Evolutionary conservation across 2,113 vertebrate genomes (phyloP).

Genomic region (Cinclus mexicanus): DNA sequence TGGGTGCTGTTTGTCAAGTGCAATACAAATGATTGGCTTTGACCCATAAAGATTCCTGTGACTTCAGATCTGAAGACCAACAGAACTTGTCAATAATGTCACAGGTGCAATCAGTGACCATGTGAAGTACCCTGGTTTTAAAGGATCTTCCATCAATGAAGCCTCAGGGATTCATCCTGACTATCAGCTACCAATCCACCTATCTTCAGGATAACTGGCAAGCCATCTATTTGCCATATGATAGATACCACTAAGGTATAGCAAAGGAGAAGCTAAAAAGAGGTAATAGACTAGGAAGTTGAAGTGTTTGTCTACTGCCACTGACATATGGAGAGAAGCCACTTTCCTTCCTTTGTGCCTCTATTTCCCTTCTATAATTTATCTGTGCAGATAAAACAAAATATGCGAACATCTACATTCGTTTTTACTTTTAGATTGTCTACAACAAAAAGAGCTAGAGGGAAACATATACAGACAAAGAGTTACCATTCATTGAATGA

Average conservation of each 20-base stretch:
- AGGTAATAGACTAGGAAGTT: not conserved
- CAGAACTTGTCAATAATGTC: not conserved
- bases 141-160: not conserved
- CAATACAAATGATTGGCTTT: not conserved
- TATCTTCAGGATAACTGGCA: not conserved
- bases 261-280: not conserved
- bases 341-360: not conserved
- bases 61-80: not conserved
- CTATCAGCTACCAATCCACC: not conserved
- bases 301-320: not conserved
- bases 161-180: not conserved
- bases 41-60: not conserved
- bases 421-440: not conserved
- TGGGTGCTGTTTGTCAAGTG: not conserved
- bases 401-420: not conserved
- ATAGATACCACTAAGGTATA: not conserved
- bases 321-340: not conserved
- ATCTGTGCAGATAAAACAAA: not conserved
- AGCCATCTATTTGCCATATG: not conserved
- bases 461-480: not conserved
- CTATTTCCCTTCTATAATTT: not conserved
- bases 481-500: not conserved
- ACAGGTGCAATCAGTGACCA: not conserved
- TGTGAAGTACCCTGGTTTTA: not conserved
- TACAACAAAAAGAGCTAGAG: not conserved